Conservation (phyloP, 2,797 vertebrate species). For the Amblyraja radiata region DNA sequence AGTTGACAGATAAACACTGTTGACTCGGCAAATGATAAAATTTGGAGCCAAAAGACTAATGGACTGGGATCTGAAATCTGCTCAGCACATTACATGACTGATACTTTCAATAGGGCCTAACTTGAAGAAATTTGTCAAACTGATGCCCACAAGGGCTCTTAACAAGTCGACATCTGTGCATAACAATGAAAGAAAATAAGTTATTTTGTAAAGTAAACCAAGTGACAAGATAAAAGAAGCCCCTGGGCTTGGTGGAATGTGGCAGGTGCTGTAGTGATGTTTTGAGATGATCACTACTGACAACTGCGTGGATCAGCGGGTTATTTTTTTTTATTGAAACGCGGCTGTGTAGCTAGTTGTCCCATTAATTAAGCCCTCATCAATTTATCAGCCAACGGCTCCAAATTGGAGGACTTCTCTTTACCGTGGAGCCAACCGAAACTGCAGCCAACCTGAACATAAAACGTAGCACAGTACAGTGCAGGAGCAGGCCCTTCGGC, state of each 20-base stretch:
- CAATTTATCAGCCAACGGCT: background rate
- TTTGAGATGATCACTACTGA: background rate
- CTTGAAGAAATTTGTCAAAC: constrained; percentile 47
- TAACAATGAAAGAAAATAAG: constrained; percentile 48
- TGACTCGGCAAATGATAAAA: constrained; percentile 22
- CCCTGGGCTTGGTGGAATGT: constrained; percentile 37
- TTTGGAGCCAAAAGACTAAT: constrained; percentile 42
- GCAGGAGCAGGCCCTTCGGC: too few relatives aligned
- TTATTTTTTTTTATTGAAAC: background rate
- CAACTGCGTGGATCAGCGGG: background rate
- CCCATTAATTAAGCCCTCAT: constrained; percentile 15
- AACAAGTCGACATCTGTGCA: constrained; percentile 43
- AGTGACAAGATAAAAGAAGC: constrained; percentile 42
- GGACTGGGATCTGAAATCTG: constrained; percentile 42
- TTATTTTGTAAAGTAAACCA: constrained; percentile 44
- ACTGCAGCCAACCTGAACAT: too few relatives aligned
- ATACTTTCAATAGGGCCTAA: constrained; percentile 44
- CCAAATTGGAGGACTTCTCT: background rate
- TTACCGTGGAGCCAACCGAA: background rate
- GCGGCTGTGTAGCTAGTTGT: background rate
- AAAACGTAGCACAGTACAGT: too few relatives aligned
- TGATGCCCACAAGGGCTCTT: constrained; percentile 45
- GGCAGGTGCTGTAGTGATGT: background rate
- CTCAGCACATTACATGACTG: constrained; percentile 43
- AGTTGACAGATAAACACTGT: too few relatives aligned